These are phyloP conservation scores for Drosophila parvula DNA, from an alignment of 1,140 invertebrate species.

Conservation along the genomic window DNA sequence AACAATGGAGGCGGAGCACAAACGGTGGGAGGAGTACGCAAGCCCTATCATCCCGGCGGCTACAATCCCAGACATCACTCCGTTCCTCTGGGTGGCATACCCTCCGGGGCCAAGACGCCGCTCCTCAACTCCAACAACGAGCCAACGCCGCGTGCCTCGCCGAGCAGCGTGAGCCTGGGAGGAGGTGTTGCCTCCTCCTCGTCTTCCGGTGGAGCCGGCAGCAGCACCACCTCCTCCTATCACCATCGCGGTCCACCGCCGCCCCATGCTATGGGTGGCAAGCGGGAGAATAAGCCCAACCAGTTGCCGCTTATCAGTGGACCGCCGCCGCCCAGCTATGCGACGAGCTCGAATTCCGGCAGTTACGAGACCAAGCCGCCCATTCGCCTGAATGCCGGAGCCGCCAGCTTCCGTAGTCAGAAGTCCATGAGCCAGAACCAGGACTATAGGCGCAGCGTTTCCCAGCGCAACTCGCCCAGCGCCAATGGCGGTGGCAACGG, in stretches of 20 bases:
- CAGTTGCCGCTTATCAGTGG: slow-evolving; percentile 75
- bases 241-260: slow-evolving; percentile 68
- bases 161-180: slow-evolving; percentile 65
- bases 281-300: slow-evolving; percentile 69
- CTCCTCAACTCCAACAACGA: slow-evolving; percentile 74
- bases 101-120: slow-evolving; percentile 63
- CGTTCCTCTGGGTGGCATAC: slow-evolving; percentile 56
- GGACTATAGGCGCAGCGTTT: slow-evolving; percentile 77
- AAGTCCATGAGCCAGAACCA: slow-evolving; percentile 70
- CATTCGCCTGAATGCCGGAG: slow-evolving; percentile 72
- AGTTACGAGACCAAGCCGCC: slow-evolving; percentile 72
- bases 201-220: slow-evolving; percentile 31
- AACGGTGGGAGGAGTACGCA: slow-evolving; percentile 41
- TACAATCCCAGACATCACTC: slow-evolving; percentile 75
- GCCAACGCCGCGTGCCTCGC: slow-evolving; percentile 73
- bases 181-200: slow-evolving; percentile 11
- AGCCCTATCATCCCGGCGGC: slow-evolving; percentile 72
- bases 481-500: slow-evolving; percentile 67
- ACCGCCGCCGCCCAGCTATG: slow-evolving; percentile 71
- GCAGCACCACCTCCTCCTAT: slow-evolving; percentile 24
- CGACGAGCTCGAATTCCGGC: slow-evolving; percentile 36
- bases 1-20: slow-evolving; percentile 56
- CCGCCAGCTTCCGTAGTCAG: slow-evolving; percentile 75
- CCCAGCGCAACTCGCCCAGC: slow-evolving; percentile 81
- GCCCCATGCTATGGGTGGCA: slow-evolving; percentile 58